A percentile compares a stretch with the other conserved stretches of the same genome.
These are phyloP conservation scores for Arge pagana DNA, from an alignment of 2,888 invertebrate genomes.

Conservation along the genomic window DNA sequence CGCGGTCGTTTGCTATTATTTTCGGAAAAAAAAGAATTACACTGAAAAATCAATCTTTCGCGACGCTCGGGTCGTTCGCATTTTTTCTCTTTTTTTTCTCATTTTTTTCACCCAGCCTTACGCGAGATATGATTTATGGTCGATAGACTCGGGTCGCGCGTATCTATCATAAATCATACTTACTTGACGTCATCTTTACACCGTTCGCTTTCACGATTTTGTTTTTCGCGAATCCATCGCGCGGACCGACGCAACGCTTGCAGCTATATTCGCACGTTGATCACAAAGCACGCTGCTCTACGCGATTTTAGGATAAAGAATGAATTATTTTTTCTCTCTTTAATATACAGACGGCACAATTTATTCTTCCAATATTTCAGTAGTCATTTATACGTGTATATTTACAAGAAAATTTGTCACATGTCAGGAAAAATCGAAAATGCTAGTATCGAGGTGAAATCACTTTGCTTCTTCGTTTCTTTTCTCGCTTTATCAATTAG, in stretches of 20 bases:
- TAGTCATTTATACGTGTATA: slow-evolving; percentile 31
- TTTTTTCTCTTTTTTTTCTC: neutral
- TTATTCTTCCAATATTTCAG: slow-evolving; percentile 45
- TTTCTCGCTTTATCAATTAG: slow-evolving; percentile 1
- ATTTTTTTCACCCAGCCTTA: neutral
- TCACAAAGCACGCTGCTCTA: too few species aligned
- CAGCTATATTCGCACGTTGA: too few species aligned
- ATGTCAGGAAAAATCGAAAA: slow-evolving; percentile 8
- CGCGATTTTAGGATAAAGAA: slow-evolving; percentile 7
- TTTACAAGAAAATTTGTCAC: slow-evolving; percentile 40
- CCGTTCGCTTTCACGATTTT: neutral
- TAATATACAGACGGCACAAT: slow-evolving; percentile 44
- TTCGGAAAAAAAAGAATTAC: slow-evolving; percentile 15
- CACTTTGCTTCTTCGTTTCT: too few species aligned
- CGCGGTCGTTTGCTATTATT: slow-evolving; percentile 12
- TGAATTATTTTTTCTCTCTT: slow-evolving; percentile 15
- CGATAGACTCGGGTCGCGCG: slow-evolving; percentile 1
- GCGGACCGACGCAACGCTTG: too few species aligned
- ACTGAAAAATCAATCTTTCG: slow-evolving; percentile 24
- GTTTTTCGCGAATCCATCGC: neutral
- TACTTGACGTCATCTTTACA: too few species aligned
- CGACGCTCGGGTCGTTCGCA: neutral
- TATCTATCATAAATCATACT: neutral
- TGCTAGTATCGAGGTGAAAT: too few species aligned
- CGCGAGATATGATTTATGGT: slow-evolving; percentile 4